These are phyloP conservation scores for Villa cingulata DNA, from an alignment of 2,888 invertebrate genomes.

Conservation along the genomic window DNA sequence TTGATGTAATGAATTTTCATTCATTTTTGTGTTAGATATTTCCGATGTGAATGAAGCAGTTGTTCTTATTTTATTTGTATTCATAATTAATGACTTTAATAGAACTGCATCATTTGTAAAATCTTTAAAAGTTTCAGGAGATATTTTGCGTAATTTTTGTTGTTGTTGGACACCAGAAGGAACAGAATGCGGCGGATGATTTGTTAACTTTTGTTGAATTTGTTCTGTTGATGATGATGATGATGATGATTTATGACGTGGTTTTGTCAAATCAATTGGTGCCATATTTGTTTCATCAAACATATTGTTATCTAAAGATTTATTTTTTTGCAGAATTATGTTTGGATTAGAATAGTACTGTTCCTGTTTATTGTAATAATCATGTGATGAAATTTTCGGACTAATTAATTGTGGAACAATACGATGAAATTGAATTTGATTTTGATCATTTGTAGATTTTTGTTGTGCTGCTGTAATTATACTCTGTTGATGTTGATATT, in stretches of 20 bases:
- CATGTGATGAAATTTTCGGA: conserved; percentile 34
- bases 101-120: conserved; percentile 27
- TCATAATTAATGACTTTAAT: conserved; percentile 32
- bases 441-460: neutral
- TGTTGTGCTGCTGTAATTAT: neutral
- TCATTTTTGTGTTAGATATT: conserved; percentile 21
- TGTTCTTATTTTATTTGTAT: conserved; percentile 28
- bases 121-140: conserved; percentile 10
- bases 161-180: conserved; percentile 9
- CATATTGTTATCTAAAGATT: conserved; percentile 21
- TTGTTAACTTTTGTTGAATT: conserved; percentile 1
- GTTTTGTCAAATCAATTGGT: conserved; percentile 35
- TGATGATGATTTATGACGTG: conserved; percentile 17
- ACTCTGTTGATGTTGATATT: too few relatives aligned
- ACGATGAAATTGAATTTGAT: conserved; percentile 11
- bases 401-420: conserved; percentile 28
- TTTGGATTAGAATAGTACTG: conserved; percentile 36
- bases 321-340: conserved; percentile 22
- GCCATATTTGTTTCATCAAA: conserved; percentile 25
- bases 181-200: neutral
- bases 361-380: conserved; percentile 35
- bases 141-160: conserved; percentile 1
- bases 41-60: conserved; percentile 12
- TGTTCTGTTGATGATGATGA: neutral
- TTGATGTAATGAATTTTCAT: conserved; percentile 53